Evolutionary conservation across 2,888 invertebrate genomes (phyloP), one percentile per base, ranked within the genome.

Genomic region (Monoplex corrugatus): DNA sequence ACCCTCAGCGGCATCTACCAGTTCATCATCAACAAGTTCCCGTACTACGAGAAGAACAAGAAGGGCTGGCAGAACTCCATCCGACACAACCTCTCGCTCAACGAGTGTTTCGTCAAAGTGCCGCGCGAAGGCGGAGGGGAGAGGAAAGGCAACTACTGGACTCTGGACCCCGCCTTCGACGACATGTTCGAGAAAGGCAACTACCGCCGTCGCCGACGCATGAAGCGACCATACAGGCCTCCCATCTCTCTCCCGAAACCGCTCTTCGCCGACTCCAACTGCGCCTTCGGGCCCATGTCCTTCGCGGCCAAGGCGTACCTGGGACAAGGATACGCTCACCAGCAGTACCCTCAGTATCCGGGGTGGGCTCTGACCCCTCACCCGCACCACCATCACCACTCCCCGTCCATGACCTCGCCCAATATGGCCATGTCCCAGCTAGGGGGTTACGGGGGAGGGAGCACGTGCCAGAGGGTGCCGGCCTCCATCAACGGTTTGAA

Each of bases 171-270:
- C 0, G 97, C 98, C 91, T 99, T 99, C 28, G 99, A 99, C 95
- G 99, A 99, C 95, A 99, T 99, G 99, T 99, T 99, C 96, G 99
- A 99, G 95, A 99, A 99, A 95, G 99, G 99, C 0, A 98, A 98
- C 94, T 97, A 99, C 93, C 97, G 99, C 40, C 97, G 99, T n/a
- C 97, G 99, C 92, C 99, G 99, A 96, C 97, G 99, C 87, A 99
- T 99, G 96, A 99, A 99, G 96, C 97, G 99, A 16, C 95, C 95
- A 0, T 95, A 95, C 92, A 91, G 95, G 43, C 94, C 95, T 8
- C 92, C 95, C 2, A 91, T 95, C 32, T 94, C 95, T 0, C 92
- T 95, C 3, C 94, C 95, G 13, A 95, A 95, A 72, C 94, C 95
- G 0, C 92, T 95, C 28, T 95, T 95, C 90, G 92, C 94, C 16